Percentiles rank a stretch among this genome's conserved stretches.
phyloP scores from a whole-genome alignment of 2,113 vertebrate genomes.

The Ascaphus truei region DNA sequence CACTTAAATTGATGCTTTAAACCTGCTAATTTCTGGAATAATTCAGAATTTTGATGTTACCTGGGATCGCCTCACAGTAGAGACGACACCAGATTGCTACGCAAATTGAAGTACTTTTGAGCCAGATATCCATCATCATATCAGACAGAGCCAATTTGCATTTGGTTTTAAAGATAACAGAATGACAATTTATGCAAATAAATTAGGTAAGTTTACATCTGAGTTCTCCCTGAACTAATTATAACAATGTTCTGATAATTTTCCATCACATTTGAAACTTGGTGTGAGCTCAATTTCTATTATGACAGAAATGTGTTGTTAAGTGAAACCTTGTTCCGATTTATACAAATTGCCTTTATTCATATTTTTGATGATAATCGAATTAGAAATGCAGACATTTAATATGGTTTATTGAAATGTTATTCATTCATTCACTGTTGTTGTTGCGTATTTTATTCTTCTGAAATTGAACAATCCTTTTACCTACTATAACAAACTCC shows the following conservation, averaged over 20 bases:
- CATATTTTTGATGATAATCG: slow-evolving; percentile 65
- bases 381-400: slow-evolving; percentile 56
- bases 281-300: slow-evolving; percentile 61
- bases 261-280: slow-evolving; percentile 68
- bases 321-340: slow-evolving; percentile 58
- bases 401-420: slow-evolving; percentile 50
- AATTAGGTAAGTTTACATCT: slow-evolving; percentile 83
- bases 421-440: slow-evolving; percentile 28
- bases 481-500: too few species aligned
- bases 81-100: slow-evolving; percentile 76
- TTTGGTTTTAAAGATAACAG: slow-evolving; percentile 81
- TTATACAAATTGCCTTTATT: slow-evolving; percentile 62
- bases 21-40: slow-evolving; percentile 88
- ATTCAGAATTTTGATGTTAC: slow-evolving; percentile 88
- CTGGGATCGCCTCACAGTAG: slow-evolving; percentile 79
- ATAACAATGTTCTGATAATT: slow-evolving; percentile 72
- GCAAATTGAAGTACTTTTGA: slow-evolving; percentile 83
- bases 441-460: slow-evolving; percentile 53
- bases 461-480: slow-evolving; percentile 61
- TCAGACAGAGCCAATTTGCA: slow-evolving; percentile 80
- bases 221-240: slow-evolving; percentile 81
- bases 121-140: slow-evolving; percentile 83
- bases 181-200: slow-evolving; percentile 84
- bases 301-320: slow-evolving; percentile 56
- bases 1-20: slow-evolving; percentile 96